phyloP scores from a whole-genome alignment of 2,797 vertebrate species.

The Allobates femoralis region DNA sequence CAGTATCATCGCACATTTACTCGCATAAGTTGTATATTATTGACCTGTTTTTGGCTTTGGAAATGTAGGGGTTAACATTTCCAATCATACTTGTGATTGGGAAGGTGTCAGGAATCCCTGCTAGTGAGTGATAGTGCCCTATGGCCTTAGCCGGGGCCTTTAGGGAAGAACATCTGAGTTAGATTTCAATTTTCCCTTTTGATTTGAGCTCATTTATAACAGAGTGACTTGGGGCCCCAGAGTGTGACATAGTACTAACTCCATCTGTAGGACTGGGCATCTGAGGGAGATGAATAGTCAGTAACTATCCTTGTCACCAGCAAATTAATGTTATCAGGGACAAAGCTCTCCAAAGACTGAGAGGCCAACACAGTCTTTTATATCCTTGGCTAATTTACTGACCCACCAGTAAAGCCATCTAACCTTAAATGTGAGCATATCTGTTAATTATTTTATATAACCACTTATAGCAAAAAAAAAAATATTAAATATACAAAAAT shows the following conservation, averaged over 20 bases:
- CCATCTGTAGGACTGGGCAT: constrained; percentile 53
- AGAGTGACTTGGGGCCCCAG: not conserved
- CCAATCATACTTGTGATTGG: constrained; percentile 51
- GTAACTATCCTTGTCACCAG: constrained; percentile 57
- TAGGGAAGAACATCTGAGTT: constrained; percentile 36
- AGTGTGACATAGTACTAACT: constrained; percentile 58
- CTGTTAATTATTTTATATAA: not conserved
- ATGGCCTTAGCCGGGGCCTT: constrained; percentile 35
- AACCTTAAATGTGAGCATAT: not conserved
- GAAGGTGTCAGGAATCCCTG: constrained; percentile 47
- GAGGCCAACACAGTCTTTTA: constrained; percentile 25
- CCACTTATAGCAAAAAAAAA: not conserved
- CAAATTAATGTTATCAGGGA: constrained; percentile 64
- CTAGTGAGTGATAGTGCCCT: constrained; percentile 57
- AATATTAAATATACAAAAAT: not conserved
- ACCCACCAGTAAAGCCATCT: not conserved
- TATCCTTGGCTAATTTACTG: not conserved
- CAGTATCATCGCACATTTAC: not conserved
- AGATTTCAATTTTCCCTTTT: constrained; percentile 64
- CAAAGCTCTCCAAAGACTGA: constrained; percentile 56
- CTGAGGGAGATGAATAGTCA: constrained; percentile 62
- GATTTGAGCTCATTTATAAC: constrained; percentile 61
- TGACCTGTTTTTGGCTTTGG: not conserved
- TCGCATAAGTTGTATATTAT: not conserved
- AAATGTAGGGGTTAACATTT: constrained; percentile 39